Percentiles rank a stretch among this genome's conserved stretches.
Evolutionary conservation across 2,888 invertebrate genomes (phyloP).

Genomic region (Lymantria monacha): DNA sequence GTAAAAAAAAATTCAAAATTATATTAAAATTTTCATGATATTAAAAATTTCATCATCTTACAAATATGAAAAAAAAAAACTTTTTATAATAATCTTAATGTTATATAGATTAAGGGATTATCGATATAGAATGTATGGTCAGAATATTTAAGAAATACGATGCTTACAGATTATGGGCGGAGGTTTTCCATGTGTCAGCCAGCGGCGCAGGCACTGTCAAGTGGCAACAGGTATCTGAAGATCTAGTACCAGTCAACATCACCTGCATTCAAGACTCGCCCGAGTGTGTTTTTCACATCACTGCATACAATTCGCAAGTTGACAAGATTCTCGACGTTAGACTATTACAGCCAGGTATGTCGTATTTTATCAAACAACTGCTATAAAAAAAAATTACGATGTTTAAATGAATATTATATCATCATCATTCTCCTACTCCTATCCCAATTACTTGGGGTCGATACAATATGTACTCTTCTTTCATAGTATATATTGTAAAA

Average conservation of each 20-base stretch:
- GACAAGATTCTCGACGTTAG: constrained; percentile 99
- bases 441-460: no score
- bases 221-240: constrained; percentile 99
- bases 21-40: no score
- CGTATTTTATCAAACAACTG: neutral
- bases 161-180: constrained; percentile 95
- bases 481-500: no score
- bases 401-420: no score
- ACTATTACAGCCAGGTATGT: constrained; percentile 95
- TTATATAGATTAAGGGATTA: no score
- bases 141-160: neutral
- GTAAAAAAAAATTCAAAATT: no score
- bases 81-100: no score
- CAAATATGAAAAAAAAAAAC: no score
- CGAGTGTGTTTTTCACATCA: constrained; percentile 98
- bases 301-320: constrained; percentile 99
- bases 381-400: neutral
- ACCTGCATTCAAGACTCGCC: constrained; percentile 98
- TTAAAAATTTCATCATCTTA: no score
- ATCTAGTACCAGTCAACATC: constrained; percentile 98
- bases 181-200: constrained; percentile 98
- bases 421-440: no score
- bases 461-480: no score
- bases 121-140: no score
- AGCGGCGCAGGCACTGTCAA: constrained; percentile 95